Conservation (phyloP, 2,797 vertebrate genomes). For the Siniperca obscura region DNA sequence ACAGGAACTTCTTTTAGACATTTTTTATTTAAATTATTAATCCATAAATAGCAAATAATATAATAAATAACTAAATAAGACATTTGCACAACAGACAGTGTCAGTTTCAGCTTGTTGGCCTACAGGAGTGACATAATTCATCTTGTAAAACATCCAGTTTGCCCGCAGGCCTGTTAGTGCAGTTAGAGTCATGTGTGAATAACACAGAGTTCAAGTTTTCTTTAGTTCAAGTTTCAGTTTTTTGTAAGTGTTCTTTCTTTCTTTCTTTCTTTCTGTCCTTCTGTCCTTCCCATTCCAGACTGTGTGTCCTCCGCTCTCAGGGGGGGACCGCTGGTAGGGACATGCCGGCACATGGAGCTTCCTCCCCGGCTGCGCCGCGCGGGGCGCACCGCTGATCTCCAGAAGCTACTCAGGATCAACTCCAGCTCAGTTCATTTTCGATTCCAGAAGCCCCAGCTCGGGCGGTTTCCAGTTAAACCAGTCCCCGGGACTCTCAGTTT, state of each 20-base stretch:
- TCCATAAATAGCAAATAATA: slow-evolving; percentile 83
- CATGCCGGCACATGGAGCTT: slow-evolving; percentile 30
- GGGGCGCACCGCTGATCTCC: slow-evolving; percentile 24
- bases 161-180: slow-evolving; percentile 32
- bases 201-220: slow-evolving; percentile 69
- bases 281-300: not conserved
- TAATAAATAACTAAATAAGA: slow-evolving; percentile 81
- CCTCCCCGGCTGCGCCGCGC: slow-evolving; percentile 32
- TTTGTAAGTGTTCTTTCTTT: slow-evolving; percentile 33
- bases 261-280: not conserved
- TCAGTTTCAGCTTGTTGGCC: slow-evolving; percentile 49
- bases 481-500: slow-evolving; percentile 52
- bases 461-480: not conserved
- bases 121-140: not conserved
- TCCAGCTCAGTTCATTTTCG: slow-evolving; percentile 4
- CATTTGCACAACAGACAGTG: slow-evolving; percentile 43
- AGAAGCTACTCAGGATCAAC: not conserved
- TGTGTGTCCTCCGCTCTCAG: not conserved
- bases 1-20: slow-evolving; percentile 40
- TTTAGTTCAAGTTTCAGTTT: slow-evolving; percentile 65
- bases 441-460: not conserved
- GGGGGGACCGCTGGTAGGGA: not conserved
- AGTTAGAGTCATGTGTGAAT: slow-evolving; percentile 3
- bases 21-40: slow-evolving; percentile 67
- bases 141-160: slow-evolving; percentile 18